A percentile compares a stretch with the other conserved stretches of the same genome.
These are phyloP conservation scores for Pyrrhopygopsis socrates DNA, from an alignment of 2,888 invertebrate species.

Conservation along the genomic window DNA sequence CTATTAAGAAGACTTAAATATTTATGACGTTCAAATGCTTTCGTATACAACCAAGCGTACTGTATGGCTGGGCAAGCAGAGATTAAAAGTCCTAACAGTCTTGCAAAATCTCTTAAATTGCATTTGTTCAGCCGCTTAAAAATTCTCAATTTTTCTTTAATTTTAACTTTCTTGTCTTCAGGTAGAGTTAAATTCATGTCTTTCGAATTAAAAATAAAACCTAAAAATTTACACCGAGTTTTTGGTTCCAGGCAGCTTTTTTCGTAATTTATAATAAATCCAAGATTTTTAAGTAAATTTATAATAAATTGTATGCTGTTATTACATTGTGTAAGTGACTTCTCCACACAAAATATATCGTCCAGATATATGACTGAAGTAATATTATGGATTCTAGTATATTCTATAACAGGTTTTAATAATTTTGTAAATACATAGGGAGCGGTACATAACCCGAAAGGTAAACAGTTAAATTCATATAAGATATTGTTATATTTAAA, in stretches of 20 bases:
- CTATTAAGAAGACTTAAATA: conserved; percentile 1
- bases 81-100: conserved; percentile 27
- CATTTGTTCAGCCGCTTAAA: neutral
- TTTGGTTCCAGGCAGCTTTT: conserved; percentile 24
- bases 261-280: conserved; percentile 29
- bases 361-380: conserved; percentile 21
- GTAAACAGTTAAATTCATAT: conserved; percentile 75
- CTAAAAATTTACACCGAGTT: conserved; percentile 36
- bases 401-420: conserved; percentile 55
- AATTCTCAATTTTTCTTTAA: conserved; percentile 20
- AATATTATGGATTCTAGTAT: neutral
- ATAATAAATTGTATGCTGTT: neutral
- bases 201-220: conserved; percentile 41
- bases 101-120: conserved; percentile 53
- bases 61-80: conserved; percentile 57
- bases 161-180: neutral
- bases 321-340: neutral
- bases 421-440: conserved; percentile 58
- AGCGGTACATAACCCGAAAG: conserved; percentile 70
- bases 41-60: conserved; percentile 60
- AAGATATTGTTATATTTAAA: conserved; percentile 41
- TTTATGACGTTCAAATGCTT: conserved; percentile 33
- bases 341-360: conserved; percentile 30
- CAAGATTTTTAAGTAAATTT: conserved; percentile 25
- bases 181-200: conserved; percentile 37